These are phyloP conservation scores for Calliscelio sp. DNA, from an alignment of 2,888 invertebrate genomes.

Conservation along the genomic window DNA sequence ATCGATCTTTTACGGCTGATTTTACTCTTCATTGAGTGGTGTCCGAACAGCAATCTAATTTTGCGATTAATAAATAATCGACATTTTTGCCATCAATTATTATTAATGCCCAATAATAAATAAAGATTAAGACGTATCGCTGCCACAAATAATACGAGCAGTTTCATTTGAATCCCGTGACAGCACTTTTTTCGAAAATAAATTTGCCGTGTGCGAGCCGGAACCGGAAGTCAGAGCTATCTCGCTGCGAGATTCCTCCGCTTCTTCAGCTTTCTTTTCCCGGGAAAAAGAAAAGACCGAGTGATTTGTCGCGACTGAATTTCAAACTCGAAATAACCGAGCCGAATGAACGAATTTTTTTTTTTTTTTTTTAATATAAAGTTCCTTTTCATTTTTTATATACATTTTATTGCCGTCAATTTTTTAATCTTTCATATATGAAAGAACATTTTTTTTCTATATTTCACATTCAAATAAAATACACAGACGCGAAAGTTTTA, in stretches of 20 bases:
- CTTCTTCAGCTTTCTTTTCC: conserved; percentile 31
- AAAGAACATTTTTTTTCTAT: no score
- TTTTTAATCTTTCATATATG: no score
- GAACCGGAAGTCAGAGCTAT: conserved; percentile 53
- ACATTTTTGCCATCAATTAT: no score
- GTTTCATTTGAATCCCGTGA: conserved; percentile 15
- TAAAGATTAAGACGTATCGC: background rate
- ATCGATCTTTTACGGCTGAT: no score
- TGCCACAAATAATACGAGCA: conserved; percentile 12
- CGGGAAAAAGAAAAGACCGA: background rate
- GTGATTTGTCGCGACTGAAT: conserved; percentile 43
- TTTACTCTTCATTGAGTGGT: no score
- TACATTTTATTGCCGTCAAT: background rate
- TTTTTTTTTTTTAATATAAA: no score
- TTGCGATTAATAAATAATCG: no score
- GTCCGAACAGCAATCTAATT: no score
- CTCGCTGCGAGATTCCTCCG: conserved; percentile 23
- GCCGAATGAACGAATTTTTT: no score
- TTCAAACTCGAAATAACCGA: no score
- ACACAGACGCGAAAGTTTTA: conserved; percentile 22
- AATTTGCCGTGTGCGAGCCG: conserved; percentile 34
- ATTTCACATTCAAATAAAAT: no score
- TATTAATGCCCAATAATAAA: background rate
- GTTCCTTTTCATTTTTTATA: no score
- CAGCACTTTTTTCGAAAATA: conserved; percentile 51